Conservation (phyloP, 1,140 invertebrate species). For the Trichonephila clavata region DNA sequence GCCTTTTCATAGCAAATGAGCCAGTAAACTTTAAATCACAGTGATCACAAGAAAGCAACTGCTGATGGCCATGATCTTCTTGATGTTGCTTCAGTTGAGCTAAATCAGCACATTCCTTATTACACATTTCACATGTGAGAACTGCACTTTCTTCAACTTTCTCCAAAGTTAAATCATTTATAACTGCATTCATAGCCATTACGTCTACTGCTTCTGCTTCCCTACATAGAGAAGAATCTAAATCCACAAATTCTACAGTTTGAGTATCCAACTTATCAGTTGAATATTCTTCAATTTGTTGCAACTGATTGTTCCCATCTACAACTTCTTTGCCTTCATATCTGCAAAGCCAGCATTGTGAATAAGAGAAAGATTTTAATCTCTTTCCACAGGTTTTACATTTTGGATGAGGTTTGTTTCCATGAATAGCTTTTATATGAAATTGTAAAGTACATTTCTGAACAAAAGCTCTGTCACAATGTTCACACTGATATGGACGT, state of each 20-base stretch:
- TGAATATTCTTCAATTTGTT: background rate
- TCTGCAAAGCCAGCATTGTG: slow-evolving; percentile 64
- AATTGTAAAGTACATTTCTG: slow-evolving; percentile 88
- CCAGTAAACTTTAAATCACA: slow-evolving; percentile 56
- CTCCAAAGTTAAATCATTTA: background rate
- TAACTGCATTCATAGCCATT: background rate
- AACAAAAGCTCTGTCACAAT: slow-evolving; percentile 88
- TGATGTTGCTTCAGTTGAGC: slow-evolving; percentile 41
- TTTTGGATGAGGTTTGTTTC: slow-evolving; percentile 59
- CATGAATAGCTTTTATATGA: slow-evolving; percentile 82
- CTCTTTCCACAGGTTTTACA: slow-evolving; percentile 64
- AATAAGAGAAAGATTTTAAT: slow-evolving; percentile 53
- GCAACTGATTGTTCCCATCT: background rate
- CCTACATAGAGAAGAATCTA: slow-evolving; percentile 21
- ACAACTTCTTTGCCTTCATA: slow-evolving; percentile 64
- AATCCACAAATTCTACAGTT: slow-evolving; percentile 2
- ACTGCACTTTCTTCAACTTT: background rate
- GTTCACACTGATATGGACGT: slow-evolving; percentile 79
- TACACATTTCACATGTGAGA: slow-evolving; percentile 28
- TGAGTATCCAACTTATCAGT: background rate
- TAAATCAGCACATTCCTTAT: background rate
- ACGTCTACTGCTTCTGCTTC: slow-evolving; percentile 4
- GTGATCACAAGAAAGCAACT: slow-evolving; percentile 59
- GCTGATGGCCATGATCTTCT: background rate
- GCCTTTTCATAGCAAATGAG: slow-evolving; percentile 26